Conservation (phyloP, 2,113 vertebrate genomes). For the Trinectes maculatus region DNA sequence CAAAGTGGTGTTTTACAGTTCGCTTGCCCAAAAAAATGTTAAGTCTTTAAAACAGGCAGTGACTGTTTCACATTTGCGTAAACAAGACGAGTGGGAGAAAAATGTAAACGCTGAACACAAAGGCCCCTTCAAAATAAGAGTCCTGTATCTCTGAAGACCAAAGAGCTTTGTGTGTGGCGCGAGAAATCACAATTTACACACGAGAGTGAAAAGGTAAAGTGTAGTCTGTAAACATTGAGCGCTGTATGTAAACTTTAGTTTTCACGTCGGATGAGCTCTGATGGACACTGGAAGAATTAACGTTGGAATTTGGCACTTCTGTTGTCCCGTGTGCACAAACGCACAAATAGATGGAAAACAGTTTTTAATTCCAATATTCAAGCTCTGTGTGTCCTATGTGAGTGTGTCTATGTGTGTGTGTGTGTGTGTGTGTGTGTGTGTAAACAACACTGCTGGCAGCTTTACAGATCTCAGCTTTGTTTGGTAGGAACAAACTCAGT, state of each 20-base stretch:
- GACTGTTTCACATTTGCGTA: slow-evolving; percentile 47
- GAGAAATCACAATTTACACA: slow-evolving; percentile 23
- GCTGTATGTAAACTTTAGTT: slow-evolving; percentile 75
- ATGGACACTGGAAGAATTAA: slow-evolving; percentile 35
- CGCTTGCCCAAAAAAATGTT: slow-evolving; percentile 10
- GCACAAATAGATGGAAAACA: slow-evolving; percentile 14
- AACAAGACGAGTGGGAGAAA: slow-evolving; percentile 62
- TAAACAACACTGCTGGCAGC: slow-evolving; percentile 72
- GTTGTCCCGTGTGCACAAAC: slow-evolving; percentile 36
- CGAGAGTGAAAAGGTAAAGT: slow-evolving; percentile 40
- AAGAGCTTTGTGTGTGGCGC: slow-evolving; percentile 48
- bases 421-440: slow-evolving; percentile 28
- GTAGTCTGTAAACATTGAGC: slow-evolving; percentile 78
- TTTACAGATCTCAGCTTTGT: slow-evolving; percentile 44
- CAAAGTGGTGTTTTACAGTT: slow-evolving; percentile 27
- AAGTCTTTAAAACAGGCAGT: slow-evolving; percentile 56
- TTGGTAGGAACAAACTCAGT: slow-evolving; percentile 46
- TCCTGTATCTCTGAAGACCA: background rate
- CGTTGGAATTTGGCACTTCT: slow-evolving; percentile 73
- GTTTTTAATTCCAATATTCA: background rate
- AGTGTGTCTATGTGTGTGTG: slow-evolving; percentile 43
- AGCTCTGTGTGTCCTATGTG: slow-evolving; percentile 8
- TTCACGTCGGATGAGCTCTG: slow-evolving; percentile 13
- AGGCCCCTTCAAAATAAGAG: slow-evolving; percentile 3
- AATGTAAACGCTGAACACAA: slow-evolving; percentile 57